Evolutionary conservation across 2,113 vertebrate species (phyloP), one percentile per base, ranked within the genome.

Genomic region (Nyctereutes procyonoides): DNA sequence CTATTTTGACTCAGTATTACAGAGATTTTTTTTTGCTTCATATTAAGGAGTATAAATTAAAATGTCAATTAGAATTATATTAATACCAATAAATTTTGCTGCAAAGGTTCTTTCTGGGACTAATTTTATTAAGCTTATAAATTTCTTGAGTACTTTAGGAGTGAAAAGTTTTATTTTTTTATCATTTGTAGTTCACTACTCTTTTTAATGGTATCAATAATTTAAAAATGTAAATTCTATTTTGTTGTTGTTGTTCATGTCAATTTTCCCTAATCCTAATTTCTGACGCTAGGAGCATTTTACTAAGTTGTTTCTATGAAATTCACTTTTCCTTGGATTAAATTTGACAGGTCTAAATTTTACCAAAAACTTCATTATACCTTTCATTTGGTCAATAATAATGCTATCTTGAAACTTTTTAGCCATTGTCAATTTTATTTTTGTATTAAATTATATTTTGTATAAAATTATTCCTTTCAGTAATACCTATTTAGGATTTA

Each of bases 401-500:
- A 65, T 81, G 48, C 24, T 79, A 88, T 65, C 80, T 92, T 76
- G 26, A 48, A 76, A 15, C 24, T 71, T 94, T 65, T 38, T 83
- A 58, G 30, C 19, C 12, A 77, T 71, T 88, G 53, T n/a, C 2
- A 38, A 58, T 16, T 92, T 83, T 76, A 48, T 76, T 76, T 48
- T 48, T 16, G 13, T 76, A 15, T 76, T 76, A 48, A 74, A 76
- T 76, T 28, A 26, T 71, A 83, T 88, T 94, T 96, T 65, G 9
- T 85, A 55, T 67, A 80, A 26, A 89, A 88, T 85, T 91, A 92
- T 88, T 94, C 51, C 14, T 92, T n/a, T 43, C 65, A 83, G 53
- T 71, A 94, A 83, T 62, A 82, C 8, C 4, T 80, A 67, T 16
- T 67, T 94, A 89, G 63, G 35, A 81, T 81, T 92, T 92, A 85